Evolutionary conservation across 2,797 vertebrate genomes (phyloP), one percentile per base, ranked within the genome.

Genomic region (Poeciliopsis gracilis): DNA sequence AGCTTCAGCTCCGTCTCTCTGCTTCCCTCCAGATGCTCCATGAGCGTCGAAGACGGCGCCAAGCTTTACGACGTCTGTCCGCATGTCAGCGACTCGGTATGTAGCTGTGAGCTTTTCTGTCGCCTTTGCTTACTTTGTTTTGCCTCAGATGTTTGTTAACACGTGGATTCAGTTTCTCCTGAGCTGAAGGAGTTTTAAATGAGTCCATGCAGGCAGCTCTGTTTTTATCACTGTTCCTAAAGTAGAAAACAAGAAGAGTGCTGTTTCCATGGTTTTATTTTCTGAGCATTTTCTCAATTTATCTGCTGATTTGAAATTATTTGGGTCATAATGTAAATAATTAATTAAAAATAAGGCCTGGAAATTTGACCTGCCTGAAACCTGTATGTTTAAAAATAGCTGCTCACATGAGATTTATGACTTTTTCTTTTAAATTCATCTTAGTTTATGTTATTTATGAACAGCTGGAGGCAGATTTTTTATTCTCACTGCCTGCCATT

Each of bases 51-150:
- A 90, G 98, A 99, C 23, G 98, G 97, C 9, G 97, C 98, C 89
- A 99, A 99, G 93, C 97, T 99, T 53, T 99, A 99, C 13, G 98
- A 99, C 0, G 96, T 99, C 86, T 99, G 97, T 89, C 98, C 98
- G 18, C 98, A 99, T 0, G 96, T 98, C 95, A 99, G 97, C 28
- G 98, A 99, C 90, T 98, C 97, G 92, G 98, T 99, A 95, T 72
- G 96, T 90, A 75, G 41, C 81, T 47, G 3, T 20, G 0, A 61
- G 38, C 57, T 51, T 72, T 77, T 57, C 36, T 41, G 76, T 73
- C 80, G 63, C 49, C 43, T 88, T 72, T 18, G 28, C 49, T 49
- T 72, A 49, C 23, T 16, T 46, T 3, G 18, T 71, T 28, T 15
- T 77, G 11, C 13, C 41, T 67, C 46, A 18, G 47, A 33, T 2